phyloP scores from a whole-genome alignment of 2,113 vertebrate species.

The Vulpes lagopus region DNA sequence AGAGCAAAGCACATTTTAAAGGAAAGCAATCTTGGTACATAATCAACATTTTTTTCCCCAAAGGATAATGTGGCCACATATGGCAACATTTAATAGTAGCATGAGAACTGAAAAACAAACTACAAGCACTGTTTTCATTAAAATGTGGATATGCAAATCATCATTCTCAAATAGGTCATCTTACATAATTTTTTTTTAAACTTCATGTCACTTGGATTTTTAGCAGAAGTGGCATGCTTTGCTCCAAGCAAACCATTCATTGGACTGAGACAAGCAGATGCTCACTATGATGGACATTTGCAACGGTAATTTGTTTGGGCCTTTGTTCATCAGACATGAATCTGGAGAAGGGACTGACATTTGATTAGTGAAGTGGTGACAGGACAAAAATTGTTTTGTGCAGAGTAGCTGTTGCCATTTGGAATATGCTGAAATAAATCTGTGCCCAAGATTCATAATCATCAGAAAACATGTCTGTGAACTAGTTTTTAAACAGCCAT shows the following conservation, averaged over 20 bases:
- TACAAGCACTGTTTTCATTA: background rate
- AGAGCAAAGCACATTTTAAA: background rate
- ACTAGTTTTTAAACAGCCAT: background rate
- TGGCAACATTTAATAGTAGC: background rate
- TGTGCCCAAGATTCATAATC: background rate
- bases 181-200: background rate
- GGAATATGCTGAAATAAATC: background rate
- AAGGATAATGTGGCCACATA: background rate
- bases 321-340: constrained; percentile 29
- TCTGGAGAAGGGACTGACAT: constrained; percentile 31
- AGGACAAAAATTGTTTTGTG: constrained; percentile 55
- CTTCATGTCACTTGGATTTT: background rate
- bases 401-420: background rate
- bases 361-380: constrained; percentile 33
- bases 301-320: background rate
- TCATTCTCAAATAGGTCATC: background rate
- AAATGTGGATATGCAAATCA: background rate
- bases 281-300: background rate
- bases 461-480: background rate
- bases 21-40: background rate
- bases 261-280: background rate
- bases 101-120: background rate
- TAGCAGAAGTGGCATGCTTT: background rate
- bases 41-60: background rate
- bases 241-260: background rate